Conservation (phyloP, 2,888 invertebrate genomes). For the Sisyra nigra region DNA sequence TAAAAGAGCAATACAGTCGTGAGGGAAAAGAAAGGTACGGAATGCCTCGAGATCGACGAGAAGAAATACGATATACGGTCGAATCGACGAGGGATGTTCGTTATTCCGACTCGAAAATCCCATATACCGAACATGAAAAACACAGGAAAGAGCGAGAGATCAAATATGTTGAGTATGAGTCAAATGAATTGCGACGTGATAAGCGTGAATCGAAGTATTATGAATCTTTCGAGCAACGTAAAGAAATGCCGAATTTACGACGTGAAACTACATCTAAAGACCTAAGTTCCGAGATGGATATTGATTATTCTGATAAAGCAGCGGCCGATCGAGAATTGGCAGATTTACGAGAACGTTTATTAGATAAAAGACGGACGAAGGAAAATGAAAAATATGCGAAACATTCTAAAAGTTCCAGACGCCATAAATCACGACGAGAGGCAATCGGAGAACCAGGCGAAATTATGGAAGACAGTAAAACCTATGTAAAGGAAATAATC, state of each 20-base stretch:
- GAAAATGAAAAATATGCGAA: slow-evolving; percentile 27
- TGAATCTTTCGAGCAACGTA: slow-evolving; percentile 34
- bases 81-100: slow-evolving; percentile 12
- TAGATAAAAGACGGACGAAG: slow-evolving; percentile 53
- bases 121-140: slow-evolving; percentile 7
- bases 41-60: slow-evolving; percentile 20
- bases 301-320: slow-evolving; percentile 24
- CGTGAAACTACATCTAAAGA: slow-evolving; percentile 5
- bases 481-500: slow-evolving; percentile 28
- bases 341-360: slow-evolving; percentile 55
- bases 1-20: slow-evolving; percentile 20
- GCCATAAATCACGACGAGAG: slow-evolving; percentile 12
- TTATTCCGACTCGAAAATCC: slow-evolving; percentile 13
- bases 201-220: slow-evolving; percentile 13
- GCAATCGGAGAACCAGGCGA: slow-evolving; percentile 9
- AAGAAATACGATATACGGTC: neutral
- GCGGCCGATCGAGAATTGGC: slow-evolving; percentile 49
- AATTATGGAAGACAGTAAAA: slow-evolving; percentile 23
- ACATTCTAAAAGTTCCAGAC: slow-evolving; percentile 8
- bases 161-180: slow-evolving; percentile 6
- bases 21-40: slow-evolving; percentile 10
- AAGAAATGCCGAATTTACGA: slow-evolving; percentile 16
- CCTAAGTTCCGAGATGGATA: slow-evolving; percentile 15
- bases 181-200: slow-evolving; percentile 4
- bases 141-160: slow-evolving; percentile 5